Conservation (phyloP, 2,797 vertebrate species). For the Rhyacichthys aspro region DNA sequence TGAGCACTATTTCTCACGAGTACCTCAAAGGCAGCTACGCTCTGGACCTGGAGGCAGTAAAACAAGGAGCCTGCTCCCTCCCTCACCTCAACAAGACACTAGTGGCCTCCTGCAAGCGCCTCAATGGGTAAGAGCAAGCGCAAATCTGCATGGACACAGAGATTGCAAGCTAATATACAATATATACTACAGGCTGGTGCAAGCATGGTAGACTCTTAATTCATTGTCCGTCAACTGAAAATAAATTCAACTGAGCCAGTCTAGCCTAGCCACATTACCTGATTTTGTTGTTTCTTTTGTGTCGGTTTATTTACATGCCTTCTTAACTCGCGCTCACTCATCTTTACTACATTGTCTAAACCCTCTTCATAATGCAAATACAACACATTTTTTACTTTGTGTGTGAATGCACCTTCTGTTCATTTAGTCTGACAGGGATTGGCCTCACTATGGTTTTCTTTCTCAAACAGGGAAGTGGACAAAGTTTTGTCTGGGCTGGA, state of each 20-base stretch:
- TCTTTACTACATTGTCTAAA: background rate
- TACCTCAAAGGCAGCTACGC: conserved; percentile 96
- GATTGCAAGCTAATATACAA: background rate
- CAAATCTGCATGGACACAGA: background rate
- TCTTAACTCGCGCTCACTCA: background rate
- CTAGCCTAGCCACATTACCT: too few species aligned
- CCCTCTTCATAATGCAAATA: too few species aligned
- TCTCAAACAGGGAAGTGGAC: conserved; percentile 87
- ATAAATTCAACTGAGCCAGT: too few species aligned
- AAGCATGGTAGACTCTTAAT: too few species aligned
- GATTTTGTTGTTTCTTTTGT: too few species aligned
- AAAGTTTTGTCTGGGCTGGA: conserved; percentile 93
- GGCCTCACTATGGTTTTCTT: conserved; percentile 8
- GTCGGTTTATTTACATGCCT: too few species aligned
- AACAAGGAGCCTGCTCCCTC: conserved; percentile 86
- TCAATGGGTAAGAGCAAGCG: conserved; percentile 84
- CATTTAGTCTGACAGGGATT: background rate
- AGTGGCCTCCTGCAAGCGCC: conserved; percentile 89
- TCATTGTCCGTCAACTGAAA: too few species aligned
- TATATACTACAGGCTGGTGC: too few species aligned
- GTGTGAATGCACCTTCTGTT: too few species aligned
- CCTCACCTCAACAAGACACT: conserved; percentile 95
- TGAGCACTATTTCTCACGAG: conserved; percentile 92
- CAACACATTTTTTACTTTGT: too few species aligned
- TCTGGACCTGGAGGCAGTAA: conserved; percentile 92